Evolutionary conservation across 1,140 invertebrate genomes (phyloP).

Genomic region (Apocrypta bakeri): DNA sequence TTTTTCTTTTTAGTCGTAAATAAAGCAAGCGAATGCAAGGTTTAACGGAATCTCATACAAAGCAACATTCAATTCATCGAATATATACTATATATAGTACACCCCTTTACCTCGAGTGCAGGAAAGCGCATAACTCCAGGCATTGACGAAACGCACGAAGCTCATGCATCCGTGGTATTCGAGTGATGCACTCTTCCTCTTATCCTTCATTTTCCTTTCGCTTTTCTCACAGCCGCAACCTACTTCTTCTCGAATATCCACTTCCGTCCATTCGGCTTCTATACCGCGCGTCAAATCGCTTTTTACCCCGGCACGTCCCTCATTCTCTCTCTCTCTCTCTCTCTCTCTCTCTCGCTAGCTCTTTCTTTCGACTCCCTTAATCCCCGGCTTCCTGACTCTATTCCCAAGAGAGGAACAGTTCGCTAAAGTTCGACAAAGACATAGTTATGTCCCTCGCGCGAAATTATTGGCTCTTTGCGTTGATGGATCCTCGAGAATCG

Average conservation of each 20-base stretch:
- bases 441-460: constrained; percentile 17
- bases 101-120: too few relatives aligned
- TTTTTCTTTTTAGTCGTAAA: too few relatives aligned
- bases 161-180: too few relatives aligned
- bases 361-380: constrained; percentile 2
- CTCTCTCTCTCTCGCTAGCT: not conserved
- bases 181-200: not conserved
- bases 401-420: constrained; percentile 22
- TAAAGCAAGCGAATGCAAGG: too few relatives aligned
- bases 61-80: too few relatives aligned
- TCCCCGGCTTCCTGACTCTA: not conserved
- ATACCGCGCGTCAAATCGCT: too few relatives aligned
- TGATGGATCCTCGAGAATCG: constrained; percentile 38
- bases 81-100: too few relatives aligned
- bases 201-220: constrained; percentile 19
- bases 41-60: too few relatives aligned
- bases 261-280: not conserved
- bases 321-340: not conserved
- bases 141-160: too few relatives aligned
- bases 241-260: not conserved
- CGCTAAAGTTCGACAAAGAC: not conserved
- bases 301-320: not conserved
- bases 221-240: not conserved
- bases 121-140: too few relatives aligned
- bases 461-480: constrained; percentile 40